These are phyloP conservation scores for Cavia porcellus DNA, from an alignment of 2,113 vertebrate species.

Conservation along the genomic window DNA sequence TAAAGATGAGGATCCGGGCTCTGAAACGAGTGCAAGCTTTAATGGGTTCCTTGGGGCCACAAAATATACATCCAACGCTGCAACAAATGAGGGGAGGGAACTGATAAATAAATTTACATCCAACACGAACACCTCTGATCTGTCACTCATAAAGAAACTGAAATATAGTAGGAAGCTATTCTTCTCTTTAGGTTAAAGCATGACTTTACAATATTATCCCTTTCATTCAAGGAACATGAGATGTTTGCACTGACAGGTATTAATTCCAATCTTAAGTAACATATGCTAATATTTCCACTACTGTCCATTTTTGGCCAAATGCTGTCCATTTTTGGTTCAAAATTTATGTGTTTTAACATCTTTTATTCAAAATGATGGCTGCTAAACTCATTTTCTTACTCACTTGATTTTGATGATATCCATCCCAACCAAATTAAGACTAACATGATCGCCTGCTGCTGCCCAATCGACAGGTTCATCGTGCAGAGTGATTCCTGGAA, in stretches of 20 bases:
- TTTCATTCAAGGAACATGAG: constrained; percentile 42
- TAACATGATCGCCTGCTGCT: constrained; percentile 98
- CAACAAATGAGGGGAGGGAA: background rate
- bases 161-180: constrained; percentile 31
- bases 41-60: constrained; percentile 95
- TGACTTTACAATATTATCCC: background rate
- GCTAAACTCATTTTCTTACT: constrained; percentile 86
- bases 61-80: constrained; percentile 97
- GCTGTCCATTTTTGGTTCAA: background rate
- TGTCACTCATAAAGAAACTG: constrained; percentile 29
- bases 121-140: constrained; percentile 40
- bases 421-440: constrained; percentile 98
- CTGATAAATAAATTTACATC: background rate
- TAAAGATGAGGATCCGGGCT: constrained; percentile 97
- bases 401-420: constrained; percentile 99
- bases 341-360: constrained; percentile 67
- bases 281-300: constrained; percentile 31
- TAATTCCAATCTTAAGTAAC: constrained; percentile 75
- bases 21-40: constrained; percentile 95
- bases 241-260: constrained; percentile 65
- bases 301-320: constrained; percentile 19
- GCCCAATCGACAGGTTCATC: constrained; percentile 98
- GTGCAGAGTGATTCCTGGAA: constrained; percentile 96
- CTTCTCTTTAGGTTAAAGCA: constrained; percentile 49
- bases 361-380: constrained; percentile 83